Evolutionary conservation across 2,113 vertebrate genomes (phyloP).

Genomic region (Noturus placidus): DNA sequence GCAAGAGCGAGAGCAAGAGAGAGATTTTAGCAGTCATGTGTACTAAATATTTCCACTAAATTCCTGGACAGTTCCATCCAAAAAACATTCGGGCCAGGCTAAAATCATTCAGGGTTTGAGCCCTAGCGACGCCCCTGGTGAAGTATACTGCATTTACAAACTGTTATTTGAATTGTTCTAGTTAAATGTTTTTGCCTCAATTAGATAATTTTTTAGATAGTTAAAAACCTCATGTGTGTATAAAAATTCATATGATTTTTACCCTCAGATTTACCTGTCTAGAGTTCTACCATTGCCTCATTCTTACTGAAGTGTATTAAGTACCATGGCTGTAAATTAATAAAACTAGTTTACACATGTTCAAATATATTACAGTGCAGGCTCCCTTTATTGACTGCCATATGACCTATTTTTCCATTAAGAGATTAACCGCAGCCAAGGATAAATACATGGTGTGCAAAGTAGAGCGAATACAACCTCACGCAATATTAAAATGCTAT

Average conservation of each 20-base stretch:
- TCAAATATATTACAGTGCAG: background rate
- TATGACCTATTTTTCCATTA: conserved; percentile 24
- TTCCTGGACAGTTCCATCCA: no score
- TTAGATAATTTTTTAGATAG: no score
- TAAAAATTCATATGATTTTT: background rate
- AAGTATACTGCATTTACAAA: background rate
- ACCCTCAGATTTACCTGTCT: background rate
- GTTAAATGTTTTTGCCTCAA: no score
- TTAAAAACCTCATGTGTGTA: background rate
- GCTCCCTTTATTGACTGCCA: conserved; percentile 27
- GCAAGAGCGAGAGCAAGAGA: no score
- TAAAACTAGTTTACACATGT: conserved; percentile 5
- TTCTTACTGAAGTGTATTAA: background rate
- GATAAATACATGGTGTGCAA: conserved; percentile 27
- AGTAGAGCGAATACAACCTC: conserved; percentile 14
- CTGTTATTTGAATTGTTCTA: background rate
- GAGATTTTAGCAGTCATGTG: no score
- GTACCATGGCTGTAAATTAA: background rate
- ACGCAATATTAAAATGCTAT: conserved; percentile 48
- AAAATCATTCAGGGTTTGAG: no score
- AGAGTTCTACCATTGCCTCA: background rate
- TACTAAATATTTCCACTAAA: no score
- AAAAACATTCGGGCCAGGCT: no score
- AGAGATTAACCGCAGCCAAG: conserved; percentile 34
- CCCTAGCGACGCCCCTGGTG: background rate